These are phyloP conservation scores for Dromococcyx pavoninus DNA, from an alignment of 2,797 vertebrate genomes.

Conservation along the genomic window DNA sequence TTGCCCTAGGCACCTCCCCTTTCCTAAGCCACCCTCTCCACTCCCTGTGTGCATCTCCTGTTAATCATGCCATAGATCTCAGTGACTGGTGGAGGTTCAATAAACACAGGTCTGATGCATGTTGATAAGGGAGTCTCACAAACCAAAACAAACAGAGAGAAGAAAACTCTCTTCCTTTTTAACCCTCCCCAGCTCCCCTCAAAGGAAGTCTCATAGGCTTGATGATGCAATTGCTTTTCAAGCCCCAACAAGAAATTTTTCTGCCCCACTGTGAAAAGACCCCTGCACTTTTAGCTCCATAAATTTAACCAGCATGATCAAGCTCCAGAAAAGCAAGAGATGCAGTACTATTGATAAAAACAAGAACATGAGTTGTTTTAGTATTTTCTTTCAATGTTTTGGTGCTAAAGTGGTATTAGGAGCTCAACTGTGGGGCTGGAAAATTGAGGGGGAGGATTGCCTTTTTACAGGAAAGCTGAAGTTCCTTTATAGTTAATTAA, in stretches of 20 bases:
- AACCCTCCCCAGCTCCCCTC: neutral
- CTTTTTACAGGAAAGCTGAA: neutral
- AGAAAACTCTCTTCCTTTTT: constrained; percentile 20
- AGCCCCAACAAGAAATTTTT: neutral
- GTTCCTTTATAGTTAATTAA: neutral
- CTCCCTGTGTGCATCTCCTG: neutral
- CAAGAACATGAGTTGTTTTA: neutral
- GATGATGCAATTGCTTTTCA: constrained; percentile 1
- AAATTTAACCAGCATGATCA: neutral
- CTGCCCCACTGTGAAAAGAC: neutral
- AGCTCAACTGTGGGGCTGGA: neutral
- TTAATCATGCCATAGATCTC: constrained; percentile 17
- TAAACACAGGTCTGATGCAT: constrained; percentile 1
- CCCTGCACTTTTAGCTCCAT: neutral
- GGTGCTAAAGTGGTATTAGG: neutral
- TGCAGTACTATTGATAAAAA: neutral
- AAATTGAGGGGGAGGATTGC: neutral
- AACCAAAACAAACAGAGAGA: neutral
- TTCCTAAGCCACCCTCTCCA: constrained; percentile 22
- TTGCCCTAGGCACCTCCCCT: constrained; percentile 12
- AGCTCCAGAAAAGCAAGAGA: neutral
- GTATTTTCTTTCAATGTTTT: neutral
- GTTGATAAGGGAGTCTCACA: neutral
- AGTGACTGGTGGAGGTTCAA: neutral
- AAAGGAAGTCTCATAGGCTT: neutral